Evolutionary conservation across 2,113 vertebrate species (phyloP).

Genomic region (Megaptera novaeangliae): DNA sequence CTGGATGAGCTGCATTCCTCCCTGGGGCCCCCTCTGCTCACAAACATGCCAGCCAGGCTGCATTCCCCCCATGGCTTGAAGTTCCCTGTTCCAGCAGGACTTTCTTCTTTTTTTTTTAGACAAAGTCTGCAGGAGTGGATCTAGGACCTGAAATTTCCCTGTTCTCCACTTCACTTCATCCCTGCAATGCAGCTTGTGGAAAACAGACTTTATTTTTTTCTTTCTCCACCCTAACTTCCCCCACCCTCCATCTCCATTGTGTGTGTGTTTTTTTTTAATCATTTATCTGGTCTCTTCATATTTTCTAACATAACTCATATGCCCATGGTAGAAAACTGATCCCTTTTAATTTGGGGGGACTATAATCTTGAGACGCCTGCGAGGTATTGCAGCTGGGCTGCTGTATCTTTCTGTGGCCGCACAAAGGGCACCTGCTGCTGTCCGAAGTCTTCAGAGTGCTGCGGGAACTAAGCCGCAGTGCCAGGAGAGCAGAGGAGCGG

Average conservation of each 20-base stretch:
- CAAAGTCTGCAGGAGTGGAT: neutral
- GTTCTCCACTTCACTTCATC: neutral
- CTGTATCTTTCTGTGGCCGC: neutral
- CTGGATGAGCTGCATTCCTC: neutral
- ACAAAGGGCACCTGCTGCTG: neutral
- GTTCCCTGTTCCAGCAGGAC: neutral
- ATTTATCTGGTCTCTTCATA: neutral
- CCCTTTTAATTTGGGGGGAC: neutral
- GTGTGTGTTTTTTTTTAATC: neutral
- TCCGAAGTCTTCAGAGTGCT: neutral
- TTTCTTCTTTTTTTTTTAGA: neutral
- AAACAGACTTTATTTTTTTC: neutral
- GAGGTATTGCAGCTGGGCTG: no score
- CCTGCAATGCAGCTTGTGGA: neutral
- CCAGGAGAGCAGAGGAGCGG: neutral
- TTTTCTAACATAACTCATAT: neutral
- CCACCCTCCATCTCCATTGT: no score
- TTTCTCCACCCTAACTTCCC: neutral
- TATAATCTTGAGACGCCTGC: neutral
- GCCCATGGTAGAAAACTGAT: neutral
- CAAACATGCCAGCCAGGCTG: neutral
- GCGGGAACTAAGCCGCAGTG: neutral
- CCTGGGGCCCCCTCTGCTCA: neutral
- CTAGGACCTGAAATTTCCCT: neutral
- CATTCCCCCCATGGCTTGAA: rapidly evolving